Evolutionary conservation across 2,113 vertebrate species (phyloP).

Genomic region (Larimichthys crocea): DNA sequence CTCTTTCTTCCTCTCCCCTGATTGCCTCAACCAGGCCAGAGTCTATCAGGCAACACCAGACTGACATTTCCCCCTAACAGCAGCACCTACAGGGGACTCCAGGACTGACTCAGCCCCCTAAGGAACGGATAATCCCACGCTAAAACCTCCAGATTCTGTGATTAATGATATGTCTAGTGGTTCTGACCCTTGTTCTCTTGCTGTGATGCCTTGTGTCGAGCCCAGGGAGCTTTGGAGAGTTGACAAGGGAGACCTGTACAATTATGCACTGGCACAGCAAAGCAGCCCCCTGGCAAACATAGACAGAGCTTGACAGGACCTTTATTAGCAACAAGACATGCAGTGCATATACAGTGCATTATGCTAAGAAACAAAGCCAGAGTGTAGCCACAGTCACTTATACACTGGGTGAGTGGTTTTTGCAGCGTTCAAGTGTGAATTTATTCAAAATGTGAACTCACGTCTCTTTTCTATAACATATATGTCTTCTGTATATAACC

Average conservation of each 20-base stretch:
- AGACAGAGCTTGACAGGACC: constrained; percentile 59
- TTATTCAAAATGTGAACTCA: constrained; percentile 31
- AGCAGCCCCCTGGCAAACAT: constrained; percentile 68
- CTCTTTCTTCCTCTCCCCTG: constrained; percentile 72
- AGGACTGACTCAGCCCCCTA: constrained; percentile 59
- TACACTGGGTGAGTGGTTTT: background rate
- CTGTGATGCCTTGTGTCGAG: constrained; percentile 65
- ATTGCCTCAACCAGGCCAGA: constrained; percentile 57
- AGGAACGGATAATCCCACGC: constrained; percentile 72
- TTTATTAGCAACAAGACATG: constrained; percentile 66
- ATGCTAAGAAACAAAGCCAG: constrained; percentile 41
- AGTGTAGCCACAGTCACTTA: constrained; percentile 28
- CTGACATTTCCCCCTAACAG: constrained; percentile 69
- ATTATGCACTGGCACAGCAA: constrained; percentile 74
- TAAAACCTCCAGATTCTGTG: constrained; percentile 74
- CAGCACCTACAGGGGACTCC: constrained; percentile 61
- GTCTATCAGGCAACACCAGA: constrained; percentile 70
- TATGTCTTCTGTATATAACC: constrained; percentile 24
- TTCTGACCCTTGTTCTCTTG: constrained; percentile 75
- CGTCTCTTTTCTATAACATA: constrained; percentile 18
- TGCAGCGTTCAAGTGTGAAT: background rate
- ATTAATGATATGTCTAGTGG: constrained; percentile 78
- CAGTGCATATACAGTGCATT: constrained; percentile 31
- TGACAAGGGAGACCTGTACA: constrained; percentile 69
- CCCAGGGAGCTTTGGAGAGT: constrained; percentile 61